A percentile compares a stretch with the other conserved stretches of the same genome.
Evolutionary conservation across 2,888 invertebrate genomes (phyloP).

Genomic region (Leucoma salicis): DNA sequence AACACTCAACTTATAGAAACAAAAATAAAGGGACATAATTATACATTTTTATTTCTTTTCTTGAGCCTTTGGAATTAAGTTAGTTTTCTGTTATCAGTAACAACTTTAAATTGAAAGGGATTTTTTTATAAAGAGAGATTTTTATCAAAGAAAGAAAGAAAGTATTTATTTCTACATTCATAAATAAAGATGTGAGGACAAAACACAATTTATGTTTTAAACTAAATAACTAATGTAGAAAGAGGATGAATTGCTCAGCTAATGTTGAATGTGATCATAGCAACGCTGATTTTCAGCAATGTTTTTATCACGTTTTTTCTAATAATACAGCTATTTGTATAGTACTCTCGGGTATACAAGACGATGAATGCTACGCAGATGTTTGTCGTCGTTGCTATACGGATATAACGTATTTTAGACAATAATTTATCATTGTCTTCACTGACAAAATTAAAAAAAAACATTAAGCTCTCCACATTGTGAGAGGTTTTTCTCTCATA

Average conservation of each 20-base stretch:
- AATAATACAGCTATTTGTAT: neutral
- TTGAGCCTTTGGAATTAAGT: conserved; percentile 1
- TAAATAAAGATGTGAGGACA: no score
- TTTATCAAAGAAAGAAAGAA: neutral
- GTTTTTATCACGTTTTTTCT: neutral
- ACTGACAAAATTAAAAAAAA: conserved; percentile 41
- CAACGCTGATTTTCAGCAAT: no score
- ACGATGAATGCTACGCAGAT: neutral
- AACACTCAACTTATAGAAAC: conserved; percentile 31
- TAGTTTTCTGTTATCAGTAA: neutral
- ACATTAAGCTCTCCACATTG: conserved; percentile 47
- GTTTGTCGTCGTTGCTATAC: neutral
- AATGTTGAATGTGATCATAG: no score
- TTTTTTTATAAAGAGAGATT: neutral
- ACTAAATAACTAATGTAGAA: no score
- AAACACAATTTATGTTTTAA: no score
- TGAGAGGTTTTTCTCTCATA: conserved; percentile 44
- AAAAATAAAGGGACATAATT: conserved; percentile 28
- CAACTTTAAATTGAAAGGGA: neutral
- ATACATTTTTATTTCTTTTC: conserved; percentile 8
- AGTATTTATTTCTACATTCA: neutral
- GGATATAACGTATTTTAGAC: conserved; percentile 12
- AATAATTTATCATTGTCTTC: conserved; percentile 43
- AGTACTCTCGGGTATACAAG: neutral
- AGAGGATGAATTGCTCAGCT: no score